Percentiles rank a stretch among this genome's conserved stretches.
Evolutionary conservation across 2,888 invertebrate genomes (phyloP).

Genomic region (Tenodera sinensis): DNA sequence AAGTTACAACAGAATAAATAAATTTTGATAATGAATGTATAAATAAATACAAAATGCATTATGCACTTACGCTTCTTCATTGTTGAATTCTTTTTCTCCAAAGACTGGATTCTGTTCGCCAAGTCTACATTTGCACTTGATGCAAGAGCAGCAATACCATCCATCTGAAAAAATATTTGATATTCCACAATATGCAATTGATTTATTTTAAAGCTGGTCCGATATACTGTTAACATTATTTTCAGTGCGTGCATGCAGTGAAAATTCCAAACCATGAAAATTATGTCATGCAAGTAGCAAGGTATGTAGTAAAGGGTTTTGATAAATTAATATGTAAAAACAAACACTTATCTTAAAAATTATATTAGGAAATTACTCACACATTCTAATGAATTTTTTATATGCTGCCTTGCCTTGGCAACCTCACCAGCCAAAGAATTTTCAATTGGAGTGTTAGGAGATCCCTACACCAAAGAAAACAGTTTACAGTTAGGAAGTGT

Average conservation of each 20-base stretch:
- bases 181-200: not conserved
- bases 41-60: too few species aligned
- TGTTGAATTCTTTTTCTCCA: conserved; percentile 59
- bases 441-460: conserved; percentile 41
- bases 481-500: not conserved
- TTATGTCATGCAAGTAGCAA: not conserved
- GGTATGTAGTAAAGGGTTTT: not conserved
- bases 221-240: too few species aligned
- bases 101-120: conserved; percentile 50
- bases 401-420: conserved; percentile 81
- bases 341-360: not conserved
- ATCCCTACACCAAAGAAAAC: conserved; percentile 44
- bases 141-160: conserved; percentile 57
- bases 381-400: conserved; percentile 57
- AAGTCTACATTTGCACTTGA: conserved; percentile 45
- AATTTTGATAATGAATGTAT: too few species aligned
- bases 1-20: too few species aligned
- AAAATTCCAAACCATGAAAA: not conserved
- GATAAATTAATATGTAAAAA: too few species aligned
- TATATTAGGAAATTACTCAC: conserved; percentile 43
- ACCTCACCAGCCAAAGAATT: conserved; percentile 78
- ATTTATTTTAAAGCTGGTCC: too few species aligned
- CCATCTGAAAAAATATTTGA: conserved; percentile 53
- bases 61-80: conserved; percentile 38
- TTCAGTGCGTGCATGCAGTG: too few species aligned